Evolutionary conservation across 2,888 invertebrate genomes (phyloP), one percentile per base, ranked within the genome.

Genomic region (Ectemnius continuus): DNA sequence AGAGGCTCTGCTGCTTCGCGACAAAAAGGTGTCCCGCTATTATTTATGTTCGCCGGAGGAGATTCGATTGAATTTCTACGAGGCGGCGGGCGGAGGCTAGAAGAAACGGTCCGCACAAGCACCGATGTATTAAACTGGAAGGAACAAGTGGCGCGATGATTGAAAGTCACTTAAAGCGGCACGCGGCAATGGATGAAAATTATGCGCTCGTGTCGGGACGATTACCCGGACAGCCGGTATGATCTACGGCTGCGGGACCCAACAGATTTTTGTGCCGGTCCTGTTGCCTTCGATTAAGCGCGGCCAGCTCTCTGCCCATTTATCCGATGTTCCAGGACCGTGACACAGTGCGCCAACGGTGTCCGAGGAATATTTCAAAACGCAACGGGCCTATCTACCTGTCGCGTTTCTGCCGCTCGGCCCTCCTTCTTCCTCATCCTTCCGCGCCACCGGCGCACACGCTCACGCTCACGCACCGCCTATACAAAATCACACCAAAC

Each of bases 341-440:
- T 59, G 79, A 16, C 66, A 67, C 70, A 71, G 63, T 63, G 61
- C 46, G 57, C 57, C 57, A 60, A 57, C 59, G 59, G 60, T 71
- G 61, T 59, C 71, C 74, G 46, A 63, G 48, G 76, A 73, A 83
- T 83, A 81, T 79, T 79, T 81, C 74, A 72, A 63, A 78, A 71
- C 65, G 71, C 26, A 57, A 70, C 28, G 67, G 36, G 60, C 69
- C 68, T 64, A 70, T 75, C 68, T 66, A 56, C 76, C 71, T 56
- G 71, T 61, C 66, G 52, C 62, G 68, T 60, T 68, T 73, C 70
- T 63, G 64, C 52, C 56, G 46, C 61, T 52, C 45, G 45, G 18
- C 52, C 36, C 46, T 36, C 47, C 16, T 28, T 63, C 60, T 62
- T 13, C 52, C 66, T 52, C 67, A 76, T 36, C 61, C 59, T 60